Evolutionary conservation across 2,113 vertebrate genomes (phyloP).

Genomic region (Macquaria ambigua): DNA sequence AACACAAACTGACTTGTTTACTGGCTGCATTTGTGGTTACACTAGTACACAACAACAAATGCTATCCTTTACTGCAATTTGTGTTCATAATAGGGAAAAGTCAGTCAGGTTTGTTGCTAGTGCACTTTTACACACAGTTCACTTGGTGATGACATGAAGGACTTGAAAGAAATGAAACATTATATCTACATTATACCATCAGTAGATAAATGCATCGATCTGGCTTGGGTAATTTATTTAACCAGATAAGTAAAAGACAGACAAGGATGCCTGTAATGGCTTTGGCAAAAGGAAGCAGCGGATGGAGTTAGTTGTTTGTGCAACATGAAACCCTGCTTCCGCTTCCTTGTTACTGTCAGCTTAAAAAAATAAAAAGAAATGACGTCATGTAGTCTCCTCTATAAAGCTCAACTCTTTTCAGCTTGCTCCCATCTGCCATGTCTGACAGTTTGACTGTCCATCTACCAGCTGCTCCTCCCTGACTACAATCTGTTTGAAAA

Average conservation of each 20-base stretch:
- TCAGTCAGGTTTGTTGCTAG: not conserved
- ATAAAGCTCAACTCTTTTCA: slow-evolving; percentile 3
- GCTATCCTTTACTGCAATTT: no score
- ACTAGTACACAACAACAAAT: not conserved
- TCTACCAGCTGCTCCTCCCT: slow-evolving; percentile 39
- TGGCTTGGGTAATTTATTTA: not conserved
- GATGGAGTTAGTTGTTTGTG: not conserved
- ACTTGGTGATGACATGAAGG: not conserved
- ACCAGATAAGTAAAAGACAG: not conserved
- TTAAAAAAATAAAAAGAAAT: slow-evolving; percentile 14
- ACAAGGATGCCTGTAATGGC: not conserved
- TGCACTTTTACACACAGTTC: not conserved
- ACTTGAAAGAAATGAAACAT: not conserved
- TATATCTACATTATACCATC: not conserved
- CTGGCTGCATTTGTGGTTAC: not conserved
- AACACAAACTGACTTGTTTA: not conserved
- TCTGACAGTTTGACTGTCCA: slow-evolving; percentile 22
- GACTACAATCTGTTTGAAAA: slow-evolving; percentile 2
- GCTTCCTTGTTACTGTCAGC: not conserved
- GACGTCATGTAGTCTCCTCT: not conserved
- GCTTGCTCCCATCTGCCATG: slow-evolving; percentile 15
- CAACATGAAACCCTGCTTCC: slow-evolving; percentile 1
- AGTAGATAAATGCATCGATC: not conserved
- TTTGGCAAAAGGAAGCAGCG: not conserved
- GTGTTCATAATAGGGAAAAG: not conserved